These are phyloP conservation scores for Holothuria leucospilota DNA, from an alignment of 53 echinoderm and acorn worm species.

Conservation along the genomic window DNA sequence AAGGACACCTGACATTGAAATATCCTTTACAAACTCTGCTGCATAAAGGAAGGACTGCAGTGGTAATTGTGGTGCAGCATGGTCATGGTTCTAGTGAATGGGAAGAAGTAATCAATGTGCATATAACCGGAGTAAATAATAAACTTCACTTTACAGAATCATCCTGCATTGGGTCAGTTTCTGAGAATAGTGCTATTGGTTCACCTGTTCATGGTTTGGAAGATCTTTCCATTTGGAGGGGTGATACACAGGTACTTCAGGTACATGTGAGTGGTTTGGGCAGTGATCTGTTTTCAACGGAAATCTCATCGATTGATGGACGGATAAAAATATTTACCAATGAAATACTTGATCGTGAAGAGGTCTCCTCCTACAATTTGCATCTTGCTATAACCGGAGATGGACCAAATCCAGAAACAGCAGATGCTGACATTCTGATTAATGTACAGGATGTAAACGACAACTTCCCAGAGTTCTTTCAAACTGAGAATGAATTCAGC, in stretches of 20 bases:
- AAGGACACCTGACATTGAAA: constrained; percentile 23
- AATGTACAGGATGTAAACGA: constrained; percentile 62
- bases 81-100: constrained; percentile 51
- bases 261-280: constrained; percentile 54
- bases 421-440: constrained; percentile 26
- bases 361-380: constrained; percentile 47
- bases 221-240: constrained; percentile 55
- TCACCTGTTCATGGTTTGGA: constrained; percentile 51
- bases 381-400: constrained; percentile 21
- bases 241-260: constrained; percentile 45
- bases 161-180: constrained; percentile 46
- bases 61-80: constrained; percentile 56
- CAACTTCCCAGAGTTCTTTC: constrained; percentile 66
- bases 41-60: constrained; percentile 42
- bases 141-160: constrained; percentile 60
- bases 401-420: constrained; percentile 40
- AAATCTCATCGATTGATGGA: constrained; percentile 43
- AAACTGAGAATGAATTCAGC: constrained; percentile 46
- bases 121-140: constrained; percentile 56
- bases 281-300: constrained; percentile 51
- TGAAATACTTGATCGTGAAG: constrained; percentile 53
- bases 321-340: constrained; percentile 51
- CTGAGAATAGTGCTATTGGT: constrained; percentile 58
- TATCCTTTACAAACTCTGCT: constrained; percentile 46
- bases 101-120: constrained; percentile 69